Evolutionary conservation across 2,113 vertebrate species (phyloP), one percentile per base, ranked within the genome.

Genomic region (Dicerorhinus sumatrensis): DNA sequence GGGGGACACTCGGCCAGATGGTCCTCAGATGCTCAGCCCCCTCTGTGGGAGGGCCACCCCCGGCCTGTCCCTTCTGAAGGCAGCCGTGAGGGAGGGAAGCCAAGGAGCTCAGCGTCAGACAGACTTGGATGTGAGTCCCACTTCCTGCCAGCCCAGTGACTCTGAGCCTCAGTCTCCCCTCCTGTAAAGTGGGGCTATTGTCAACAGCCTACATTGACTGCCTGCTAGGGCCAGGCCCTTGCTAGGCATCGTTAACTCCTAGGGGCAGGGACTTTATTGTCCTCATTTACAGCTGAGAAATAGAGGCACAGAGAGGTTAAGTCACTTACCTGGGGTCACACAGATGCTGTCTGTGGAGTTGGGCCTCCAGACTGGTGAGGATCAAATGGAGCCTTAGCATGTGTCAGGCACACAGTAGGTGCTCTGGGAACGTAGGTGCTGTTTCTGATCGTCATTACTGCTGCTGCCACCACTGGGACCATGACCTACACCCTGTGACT

Each of bases 401-500:
- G 6, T 3, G 80, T 27, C 17, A 46, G 69, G 8, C 6, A 2
- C 3, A 1, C 3, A 27, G 42, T 0, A 8, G 33, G 75, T 3
- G 4, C 31, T 36, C 12, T 8, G 0, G 42, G 25, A 42, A 10
- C 0, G 51, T 12, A n/a, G 62, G 54, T 29, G 70, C 42, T 10
- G 25, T 2, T 51, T 25, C 8, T 0, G 0, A 21, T 17, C 51
- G 0, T 48, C 11, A 14, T 33, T 1, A 2, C 76, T 20, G 33
- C 17, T 0, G 5, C 33, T 0, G 27, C 56, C 56, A 18, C 63
- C 7, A 8, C 0, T 0, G 2, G 11, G 11, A 3, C 73, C 1
- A 0, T 13, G 75, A 25, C 27, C 51, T 20, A 17, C 33, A 20
- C 65, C 65, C 75, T 7, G 36, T 8, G 27, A 46, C 36, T 46